Percentiles rank a stretch among this genome's conserved stretches.
Conservation (phyloP, 2,113 vertebrate species). For the Brienomyrus longianalis region DNA sequence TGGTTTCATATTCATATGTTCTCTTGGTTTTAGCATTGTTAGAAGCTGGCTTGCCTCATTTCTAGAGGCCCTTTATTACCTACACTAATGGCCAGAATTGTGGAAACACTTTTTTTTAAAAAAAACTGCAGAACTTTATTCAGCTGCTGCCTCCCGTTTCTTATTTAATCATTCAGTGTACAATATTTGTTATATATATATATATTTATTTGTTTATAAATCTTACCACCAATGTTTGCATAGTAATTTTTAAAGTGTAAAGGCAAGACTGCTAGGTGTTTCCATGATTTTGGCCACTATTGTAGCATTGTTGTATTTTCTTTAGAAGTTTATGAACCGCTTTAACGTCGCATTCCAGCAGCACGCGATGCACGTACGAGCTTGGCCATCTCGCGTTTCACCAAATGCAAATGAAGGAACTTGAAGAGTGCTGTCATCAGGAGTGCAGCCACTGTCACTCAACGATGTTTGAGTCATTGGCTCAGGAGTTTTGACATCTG, state of each 20-base stretch:
- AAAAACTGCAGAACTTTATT: too few relatives aligned
- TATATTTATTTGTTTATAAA: too few relatives aligned
- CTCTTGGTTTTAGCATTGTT: not conserved
- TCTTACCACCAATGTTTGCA: too few relatives aligned
- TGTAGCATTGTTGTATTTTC: too few relatives aligned
- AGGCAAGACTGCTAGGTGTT: too few relatives aligned
- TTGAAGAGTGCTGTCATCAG: not conserved
- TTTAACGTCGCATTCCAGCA: not conserved
- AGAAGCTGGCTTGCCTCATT: not conserved
- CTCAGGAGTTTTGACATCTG: not conserved
- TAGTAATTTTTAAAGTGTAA: too few relatives aligned
- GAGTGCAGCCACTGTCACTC: not conserved
- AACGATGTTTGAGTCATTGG: not conserved
- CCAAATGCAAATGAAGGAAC: not conserved
- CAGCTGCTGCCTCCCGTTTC: too few relatives aligned
- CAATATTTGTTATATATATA: too few relatives aligned
- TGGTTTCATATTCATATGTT: not conserved
- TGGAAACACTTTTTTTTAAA: too few relatives aligned
- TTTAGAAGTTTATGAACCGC: too few relatives aligned
- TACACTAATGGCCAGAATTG: not conserved
- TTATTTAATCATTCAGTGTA: too few relatives aligned
- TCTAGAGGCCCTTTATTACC: not conserved
- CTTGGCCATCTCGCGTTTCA: not conserved
- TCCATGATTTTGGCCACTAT: too few relatives aligned
- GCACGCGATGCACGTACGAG: not conserved